Evolutionary conservation across 2,888 invertebrate genomes (phyloP).

Genomic region (Yponomeuta plumbellus): DNA sequence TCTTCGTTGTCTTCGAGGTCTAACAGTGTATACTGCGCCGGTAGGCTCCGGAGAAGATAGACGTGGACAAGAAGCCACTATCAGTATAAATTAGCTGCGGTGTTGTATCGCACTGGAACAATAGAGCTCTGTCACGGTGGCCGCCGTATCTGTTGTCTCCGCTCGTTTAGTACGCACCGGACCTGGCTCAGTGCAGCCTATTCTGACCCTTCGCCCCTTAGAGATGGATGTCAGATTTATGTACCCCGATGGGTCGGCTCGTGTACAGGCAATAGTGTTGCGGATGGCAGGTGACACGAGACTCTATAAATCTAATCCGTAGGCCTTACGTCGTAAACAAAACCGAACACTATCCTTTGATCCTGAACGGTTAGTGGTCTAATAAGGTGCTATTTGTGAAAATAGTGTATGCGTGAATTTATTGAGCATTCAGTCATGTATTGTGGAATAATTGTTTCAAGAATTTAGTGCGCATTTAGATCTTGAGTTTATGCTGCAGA

Average conservation of each 20-base stretch:
- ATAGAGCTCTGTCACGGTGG: constrained; percentile 62
- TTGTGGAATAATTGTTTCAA: neutral
- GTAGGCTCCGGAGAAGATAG: constrained; percentile 33
- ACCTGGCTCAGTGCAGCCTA: constrained; percentile 10
- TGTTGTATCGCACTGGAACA: constrained; percentile 57
- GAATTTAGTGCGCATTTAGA: neutral
- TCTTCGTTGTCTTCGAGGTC: constrained; percentile 13
- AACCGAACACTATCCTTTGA: constrained; percentile 47
- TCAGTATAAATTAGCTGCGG: constrained; percentile 66
- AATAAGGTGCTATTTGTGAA: neutral
- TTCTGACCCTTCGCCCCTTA: constrained; percentile 33
- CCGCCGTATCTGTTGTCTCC: constrained; percentile 28
- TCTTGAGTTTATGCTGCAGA: neutral
- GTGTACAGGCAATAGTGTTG: constrained; percentile 54
- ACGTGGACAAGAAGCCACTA: constrained; percentile 53
- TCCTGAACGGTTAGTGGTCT: constrained; percentile 33
- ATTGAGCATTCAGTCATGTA: neutral
- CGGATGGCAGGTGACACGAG: constrained; percentile 64
- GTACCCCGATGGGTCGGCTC: constrained; percentile 31
- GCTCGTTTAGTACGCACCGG: constrained; percentile 29
- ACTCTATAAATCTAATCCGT: constrained; percentile 58
- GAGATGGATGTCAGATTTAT: constrained; percentile 31
- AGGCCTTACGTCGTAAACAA: constrained; percentile 49
- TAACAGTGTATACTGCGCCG: constrained; percentile 19
- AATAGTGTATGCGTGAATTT: neutral